Base-by-base conservation (phyloP, 2,888 invertebrate genomes). In the Dinocampus coccinellae region DNA sequence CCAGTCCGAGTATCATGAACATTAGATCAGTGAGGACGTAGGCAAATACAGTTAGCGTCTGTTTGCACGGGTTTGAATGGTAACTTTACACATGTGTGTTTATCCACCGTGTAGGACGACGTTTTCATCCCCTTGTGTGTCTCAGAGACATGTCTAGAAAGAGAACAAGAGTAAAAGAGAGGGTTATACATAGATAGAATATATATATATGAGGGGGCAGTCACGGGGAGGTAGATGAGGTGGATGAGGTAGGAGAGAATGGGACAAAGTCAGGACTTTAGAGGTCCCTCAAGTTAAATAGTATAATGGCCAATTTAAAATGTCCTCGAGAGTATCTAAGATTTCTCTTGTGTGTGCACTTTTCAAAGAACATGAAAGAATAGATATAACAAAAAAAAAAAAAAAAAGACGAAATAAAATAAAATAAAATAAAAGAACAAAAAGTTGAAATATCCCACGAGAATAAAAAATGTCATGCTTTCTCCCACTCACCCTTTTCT, bases 251-350 rank as follows among this genome's bases (percentile, higher is more conserved):
- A 34, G 22, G 11, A 26, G 24, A 22, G 58, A 34, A 58, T 58
- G 33, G 58, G 33, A 26, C 58, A 58, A 58, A 47, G 47, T 47
- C 47, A 16, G 47, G 47, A 47, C 47, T 47, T 47, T 47, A 47
- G 16, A n/a, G n/a, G n/a, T 82, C 84, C 85, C 85, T 83, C 83
- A 87, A 87, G 87, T 87, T 87, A 87, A 87, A 87, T 87, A 87
- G 85, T 87, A 87, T 87, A 87, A 87, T 87, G 83, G 87, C 86
- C 87, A 87, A 87, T 87, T 87, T 87, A 87, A 87, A 87, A 86
- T 85, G 84, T 84, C 83, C 82, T 80, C 78, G 78, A 84, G 85
- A 85, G 69, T 75, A 67, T 81, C 85, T 85, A 83, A 84, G 85
- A 85, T 83, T 80, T 82, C 77, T 10, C 33, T 84, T 86, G 84